phyloP scores from a whole-genome alignment of 2,888 invertebrate genomes.

The Priocnemis perturbator region DNA sequence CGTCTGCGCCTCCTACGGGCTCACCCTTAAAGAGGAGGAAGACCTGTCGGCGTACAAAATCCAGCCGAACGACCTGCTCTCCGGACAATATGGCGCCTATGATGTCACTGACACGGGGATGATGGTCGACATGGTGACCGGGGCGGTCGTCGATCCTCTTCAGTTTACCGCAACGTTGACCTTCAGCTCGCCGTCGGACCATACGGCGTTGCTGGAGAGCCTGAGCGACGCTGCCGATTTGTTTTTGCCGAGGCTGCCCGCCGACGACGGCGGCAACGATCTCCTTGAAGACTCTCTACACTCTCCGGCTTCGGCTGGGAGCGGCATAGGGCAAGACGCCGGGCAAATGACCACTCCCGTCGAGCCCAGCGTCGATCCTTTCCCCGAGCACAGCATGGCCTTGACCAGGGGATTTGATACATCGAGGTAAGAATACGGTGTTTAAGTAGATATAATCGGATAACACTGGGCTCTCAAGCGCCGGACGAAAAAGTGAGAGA shows the following conservation, averaged over 20 bases:
- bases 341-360: constrained; percentile 80
- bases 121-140: constrained; percentile 89
- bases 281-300: constrained; percentile 83
- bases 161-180: constrained; percentile 90
- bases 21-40: constrained; percentile 86
- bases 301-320: constrained; percentile 79
- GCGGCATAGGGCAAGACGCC: constrained; percentile 67
- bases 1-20: constrained; percentile 85
- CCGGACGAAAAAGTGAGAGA: neutral
- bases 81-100: constrained; percentile 80
- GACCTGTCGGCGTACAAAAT: constrained; percentile 85
- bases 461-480: too few species aligned
- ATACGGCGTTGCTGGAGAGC: constrained; percentile 83
- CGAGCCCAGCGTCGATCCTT: constrained; percentile 83
- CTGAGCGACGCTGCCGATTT: constrained; percentile 88
- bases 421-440: constrained; percentile 52
- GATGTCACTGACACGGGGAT: constrained; percentile 83
- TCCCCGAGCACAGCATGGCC: constrained; percentile 84
- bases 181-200: constrained; percentile 87
- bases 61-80: constrained; percentile 80
- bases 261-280: constrained; percentile 80
- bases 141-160: constrained; percentile 86
- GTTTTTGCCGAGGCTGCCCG: constrained; percentile 84
- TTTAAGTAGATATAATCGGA: neutral
- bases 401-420: constrained; percentile 65